Conservation (phyloP, 2,888 invertebrate genomes). For the Neoascia interrupta region DNA sequence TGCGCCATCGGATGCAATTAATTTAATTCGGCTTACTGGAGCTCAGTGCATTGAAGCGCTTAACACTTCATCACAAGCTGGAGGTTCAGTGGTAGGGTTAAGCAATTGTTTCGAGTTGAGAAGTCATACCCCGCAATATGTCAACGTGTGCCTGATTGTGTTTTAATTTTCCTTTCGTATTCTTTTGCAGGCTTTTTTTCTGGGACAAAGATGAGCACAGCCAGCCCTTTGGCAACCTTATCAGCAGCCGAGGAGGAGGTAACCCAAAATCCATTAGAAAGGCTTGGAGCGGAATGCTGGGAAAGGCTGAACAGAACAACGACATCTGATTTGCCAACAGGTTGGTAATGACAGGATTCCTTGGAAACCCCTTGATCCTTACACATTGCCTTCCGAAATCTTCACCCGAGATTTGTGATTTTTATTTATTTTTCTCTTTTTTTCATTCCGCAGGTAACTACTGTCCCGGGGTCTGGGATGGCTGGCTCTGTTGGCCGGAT, state of each 20-base stretch:
- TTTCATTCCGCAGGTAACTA: slow-evolving; percentile 80
- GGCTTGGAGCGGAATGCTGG: slow-evolving; percentile 74
- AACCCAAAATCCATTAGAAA: slow-evolving; percentile 74
- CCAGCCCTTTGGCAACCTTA: slow-evolving; percentile 32
- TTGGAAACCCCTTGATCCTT: slow-evolving; percentile 7
- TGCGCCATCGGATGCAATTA: slow-evolving; percentile 18
- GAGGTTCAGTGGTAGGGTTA: too few relatives aligned
- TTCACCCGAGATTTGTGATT: too few relatives aligned
- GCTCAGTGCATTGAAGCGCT: slow-evolving; percentile 21
- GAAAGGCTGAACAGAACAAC: slow-evolving; percentile 74
- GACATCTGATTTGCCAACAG: slow-evolving; percentile 70
- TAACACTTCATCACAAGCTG: slow-evolving; percentile 9
- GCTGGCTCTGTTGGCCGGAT: slow-evolving; percentile 90
- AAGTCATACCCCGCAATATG: too few relatives aligned
- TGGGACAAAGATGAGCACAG: slow-evolving; percentile 50
- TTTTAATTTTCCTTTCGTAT: slow-evolving; percentile 30
- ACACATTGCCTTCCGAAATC: neutral
- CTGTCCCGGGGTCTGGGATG: slow-evolving; percentile 89
- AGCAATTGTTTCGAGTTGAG: too few relatives aligned
- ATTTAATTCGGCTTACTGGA: slow-evolving; percentile 28
- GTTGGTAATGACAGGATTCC: slow-evolving; percentile 70
- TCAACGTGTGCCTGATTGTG: slow-evolving; percentile 35
- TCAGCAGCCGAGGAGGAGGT: slow-evolving; percentile 69
- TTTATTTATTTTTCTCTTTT: slow-evolving; percentile 9
- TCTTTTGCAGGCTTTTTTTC: neutral